A percentile compares a stretch with the other conserved stretches of the same genome.
phyloP scores from a whole-genome alignment of 2,888 invertebrate genomes.

The Scaptomyza parva region DNA sequence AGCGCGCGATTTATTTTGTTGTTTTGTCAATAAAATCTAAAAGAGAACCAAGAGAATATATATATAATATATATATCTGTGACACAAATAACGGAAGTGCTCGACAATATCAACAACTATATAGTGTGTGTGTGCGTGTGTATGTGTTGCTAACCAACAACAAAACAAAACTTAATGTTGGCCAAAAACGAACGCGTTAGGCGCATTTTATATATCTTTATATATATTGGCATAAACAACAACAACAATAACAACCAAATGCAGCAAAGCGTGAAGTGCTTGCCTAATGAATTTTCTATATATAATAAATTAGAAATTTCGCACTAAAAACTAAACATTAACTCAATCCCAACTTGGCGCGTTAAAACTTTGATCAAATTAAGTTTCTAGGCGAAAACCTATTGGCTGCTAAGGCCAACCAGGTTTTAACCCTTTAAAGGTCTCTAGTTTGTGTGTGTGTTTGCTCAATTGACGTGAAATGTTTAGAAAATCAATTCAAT shows the following conservation, averaged over 20 bases:
- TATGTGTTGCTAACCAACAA: slow-evolving; percentile 58
- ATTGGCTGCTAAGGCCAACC: slow-evolving; percentile 20
- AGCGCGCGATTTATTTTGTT: slow-evolving; percentile 64
- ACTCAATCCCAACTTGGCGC: slow-evolving; percentile 39
- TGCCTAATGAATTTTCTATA: slow-evolving; percentile 76
- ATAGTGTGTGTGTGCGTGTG: slow-evolving; percentile 30
- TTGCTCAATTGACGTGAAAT: slow-evolving; percentile 47
- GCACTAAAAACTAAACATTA: slow-evolving; percentile 2
- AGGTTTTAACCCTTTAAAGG: slow-evolving; percentile 30
- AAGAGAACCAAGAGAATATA: slow-evolving; percentile 31
- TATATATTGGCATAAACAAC: slow-evolving; percentile 35
- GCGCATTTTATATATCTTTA: slow-evolving; percentile 44
- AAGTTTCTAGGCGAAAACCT: slow-evolving; percentile 31
- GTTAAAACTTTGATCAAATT: slow-evolving; percentile 15
- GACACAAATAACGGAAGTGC: slow-evolving; percentile 74
- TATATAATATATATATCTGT: slow-evolving; percentile 26
- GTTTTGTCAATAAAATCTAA: slow-evolving; percentile 74
- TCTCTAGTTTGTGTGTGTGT: slow-evolving; percentile 15
- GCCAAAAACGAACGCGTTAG: slow-evolving; percentile 64
- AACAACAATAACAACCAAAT: slow-evolving; percentile 53
- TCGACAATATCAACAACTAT: slow-evolving; percentile 34
- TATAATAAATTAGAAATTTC: slow-evolving; percentile 53
- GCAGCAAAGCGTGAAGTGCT: slow-evolving; percentile 82
- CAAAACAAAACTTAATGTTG: slow-evolving; percentile 56
- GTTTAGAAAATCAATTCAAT: slow-evolving; percentile 13